These are phyloP conservation scores for Rattus rattus DNA, from an alignment of 2,113 vertebrate genomes.

Conservation along the genomic window DNA sequence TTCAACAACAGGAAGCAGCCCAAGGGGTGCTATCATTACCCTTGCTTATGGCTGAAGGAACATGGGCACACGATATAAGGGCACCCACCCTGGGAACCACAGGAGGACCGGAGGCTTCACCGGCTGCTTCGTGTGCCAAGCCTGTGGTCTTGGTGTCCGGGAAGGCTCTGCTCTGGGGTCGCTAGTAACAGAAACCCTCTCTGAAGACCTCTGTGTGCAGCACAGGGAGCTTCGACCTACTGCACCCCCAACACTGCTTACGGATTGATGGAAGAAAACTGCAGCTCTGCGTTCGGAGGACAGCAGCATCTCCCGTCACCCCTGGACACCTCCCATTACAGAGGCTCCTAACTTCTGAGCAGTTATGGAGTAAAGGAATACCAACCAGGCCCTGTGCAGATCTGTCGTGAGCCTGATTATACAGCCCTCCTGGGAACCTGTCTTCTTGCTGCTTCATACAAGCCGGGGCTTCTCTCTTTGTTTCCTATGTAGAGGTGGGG, in stretches of 20 bases:
- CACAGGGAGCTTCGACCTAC: not conserved
- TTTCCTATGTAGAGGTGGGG: not conserved
- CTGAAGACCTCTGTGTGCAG: not conserved
- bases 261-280: not conserved
- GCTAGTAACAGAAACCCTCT: not conserved
- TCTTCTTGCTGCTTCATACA: not conserved
- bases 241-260: not conserved
- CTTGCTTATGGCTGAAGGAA: not conserved
- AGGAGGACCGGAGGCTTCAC: not conserved
- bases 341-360: not conserved
- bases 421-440: not conserved
- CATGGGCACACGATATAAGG: fast-evolving
- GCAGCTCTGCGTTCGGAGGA: not conserved
- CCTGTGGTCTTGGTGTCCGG: too few relatives aligned
- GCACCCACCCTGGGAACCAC: not conserved
- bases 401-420: not conserved
- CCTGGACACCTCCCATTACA: not conserved
- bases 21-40: not conserved
- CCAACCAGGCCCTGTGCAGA: not conserved
- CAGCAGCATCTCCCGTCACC: not conserved
- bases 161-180: not conserved
- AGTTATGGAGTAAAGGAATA: not conserved
- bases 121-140: not conserved
- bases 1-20: not conserved
- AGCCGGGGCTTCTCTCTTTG: not conserved